Percentiles rank a stretch among this genome's conserved stretches.
phyloP scores from a whole-genome alignment of 2,113 vertebrate genomes.

The Hymenochirus boettgeri region DNA sequence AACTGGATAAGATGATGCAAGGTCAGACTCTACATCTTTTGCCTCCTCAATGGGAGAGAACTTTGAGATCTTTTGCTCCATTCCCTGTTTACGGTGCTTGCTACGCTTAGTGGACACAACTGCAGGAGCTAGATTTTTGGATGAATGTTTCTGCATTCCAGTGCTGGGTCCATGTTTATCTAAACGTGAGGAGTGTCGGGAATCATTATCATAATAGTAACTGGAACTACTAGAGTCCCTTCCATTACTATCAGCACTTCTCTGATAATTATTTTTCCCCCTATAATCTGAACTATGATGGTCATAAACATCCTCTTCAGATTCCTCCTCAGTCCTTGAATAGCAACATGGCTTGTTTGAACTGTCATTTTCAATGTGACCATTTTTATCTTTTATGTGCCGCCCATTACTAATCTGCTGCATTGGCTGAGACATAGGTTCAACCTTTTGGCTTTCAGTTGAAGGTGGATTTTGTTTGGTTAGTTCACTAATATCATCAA shows the following conservation, averaged over 20 bases:
- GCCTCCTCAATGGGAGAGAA: slow-evolving; percentile 98
- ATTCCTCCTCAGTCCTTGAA: slow-evolving; percentile 84
- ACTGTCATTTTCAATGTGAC: slow-evolving; percentile 61
- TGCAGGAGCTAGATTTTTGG: slow-evolving; percentile 87
- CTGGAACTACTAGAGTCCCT: slow-evolving; percentile 61
- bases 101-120: slow-evolving; percentile 90
- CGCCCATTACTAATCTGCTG: slow-evolving; percentile 55
- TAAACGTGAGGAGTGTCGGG: slow-evolving; percentile 73
- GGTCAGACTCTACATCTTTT: slow-evolving; percentile 91
- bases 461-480: slow-evolving; percentile 81
- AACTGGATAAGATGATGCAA: slow-evolving; percentile 81
- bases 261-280: slow-evolving; percentile 71
- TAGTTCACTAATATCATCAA: slow-evolving; percentile 95
- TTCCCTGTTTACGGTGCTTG: slow-evolving; percentile 95
- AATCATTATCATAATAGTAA: slow-evolving; percentile 84
- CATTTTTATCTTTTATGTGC: slow-evolving; percentile 68
- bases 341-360: slow-evolving; percentile 73
- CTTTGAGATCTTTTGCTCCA: slow-evolving; percentile 97
- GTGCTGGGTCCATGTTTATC: slow-evolving; percentile 67
- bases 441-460: slow-evolving; percentile 73
- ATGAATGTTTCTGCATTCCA: slow-evolving; percentile 75
- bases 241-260: slow-evolving; percentile 76
- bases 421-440: slow-evolving; percentile 53
- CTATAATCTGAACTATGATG: slow-evolving; percentile 71
- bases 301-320: slow-evolving; percentile 92